These are phyloP conservation scores for Erebia aethiops DNA, from an alignment of 2,888 invertebrate species.

Conservation along the genomic window DNA sequence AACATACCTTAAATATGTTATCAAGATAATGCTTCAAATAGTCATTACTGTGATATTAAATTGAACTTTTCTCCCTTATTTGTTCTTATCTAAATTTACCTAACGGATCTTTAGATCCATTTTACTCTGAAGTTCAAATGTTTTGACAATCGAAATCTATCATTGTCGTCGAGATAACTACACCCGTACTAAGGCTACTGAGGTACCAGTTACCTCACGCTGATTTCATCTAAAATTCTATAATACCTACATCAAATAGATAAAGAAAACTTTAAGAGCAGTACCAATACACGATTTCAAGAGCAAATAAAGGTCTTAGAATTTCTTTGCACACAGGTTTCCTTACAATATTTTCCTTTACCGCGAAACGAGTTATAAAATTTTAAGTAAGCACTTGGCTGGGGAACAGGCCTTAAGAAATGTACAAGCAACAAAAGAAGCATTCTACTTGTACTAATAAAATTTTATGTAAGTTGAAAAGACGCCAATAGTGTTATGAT, in stretches of 20 bases:
- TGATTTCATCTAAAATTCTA: neutral
- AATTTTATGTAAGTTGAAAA: slow-evolving; percentile 39
- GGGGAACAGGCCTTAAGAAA: slow-evolving; percentile 27
- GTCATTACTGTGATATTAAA: no score
- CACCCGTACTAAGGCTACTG: no score
- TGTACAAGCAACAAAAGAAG: slow-evolving; percentile 38
- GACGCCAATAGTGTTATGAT: slow-evolving; percentile 36
- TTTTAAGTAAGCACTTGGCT: slow-evolving; percentile 41
- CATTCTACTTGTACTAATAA: slow-evolving; percentile 36
- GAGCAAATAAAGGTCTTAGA: slow-evolving; percentile 30
- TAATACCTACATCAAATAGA: slow-evolving; percentile 7
- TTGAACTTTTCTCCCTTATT: no score
- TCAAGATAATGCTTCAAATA: no score
- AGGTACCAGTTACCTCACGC: no score
- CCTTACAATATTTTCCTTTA: slow-evolving; percentile 33
- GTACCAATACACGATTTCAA: slow-evolving; percentile 23
- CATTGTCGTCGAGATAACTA: no score
- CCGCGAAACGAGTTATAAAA: slow-evolving; percentile 34
- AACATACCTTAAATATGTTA: no score
- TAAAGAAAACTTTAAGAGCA: slow-evolving; percentile 20
- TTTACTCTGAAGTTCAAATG: no score
- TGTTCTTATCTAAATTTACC: no score
- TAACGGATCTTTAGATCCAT: neutral
- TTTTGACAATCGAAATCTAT: no score
- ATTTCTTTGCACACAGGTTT: slow-evolving; percentile 32